These are phyloP conservation scores for Chymomyza amoena DNA, from an alignment of 2,888 invertebrate species.

Conservation along the genomic window DNA sequence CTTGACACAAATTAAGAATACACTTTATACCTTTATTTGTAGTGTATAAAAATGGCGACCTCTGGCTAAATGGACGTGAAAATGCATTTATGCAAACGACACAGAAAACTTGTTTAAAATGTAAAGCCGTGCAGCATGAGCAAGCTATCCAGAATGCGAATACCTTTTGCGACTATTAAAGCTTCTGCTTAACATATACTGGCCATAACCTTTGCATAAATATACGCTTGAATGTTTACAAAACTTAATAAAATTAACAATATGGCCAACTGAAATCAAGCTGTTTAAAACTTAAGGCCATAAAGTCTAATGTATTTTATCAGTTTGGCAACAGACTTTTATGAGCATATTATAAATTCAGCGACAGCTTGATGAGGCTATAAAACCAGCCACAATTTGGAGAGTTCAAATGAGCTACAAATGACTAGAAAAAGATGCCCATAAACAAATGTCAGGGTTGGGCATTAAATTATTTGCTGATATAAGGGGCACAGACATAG, in stretches of 20 bases:
- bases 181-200: conserved; percentile 11
- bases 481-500: background rate
- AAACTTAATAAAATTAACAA: background rate
- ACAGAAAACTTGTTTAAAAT: conserved; percentile 47
- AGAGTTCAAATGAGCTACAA: background rate
- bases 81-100: conserved; percentile 66
- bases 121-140: conserved; percentile 26
- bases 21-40: too few relatives aligned
- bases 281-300: background rate
- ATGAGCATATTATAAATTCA: conserved; percentile 49
- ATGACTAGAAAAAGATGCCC: background rate
- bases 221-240: background rate
- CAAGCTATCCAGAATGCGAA: background rate
- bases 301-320: background rate
- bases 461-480: background rate
- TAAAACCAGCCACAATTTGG: conserved; percentile 28
- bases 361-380: conserved; percentile 21
- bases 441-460: background rate
- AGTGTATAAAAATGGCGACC: background rate
- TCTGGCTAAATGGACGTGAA: conserved; percentile 39
- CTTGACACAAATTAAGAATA: too few relatives aligned
- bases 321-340: conserved; percentile 36
- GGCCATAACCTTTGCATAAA: background rate
- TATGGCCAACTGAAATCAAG: conserved; percentile 24
- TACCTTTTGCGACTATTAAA: background rate